Evolutionary conservation across 2,113 vertebrate species (phyloP), one percentile per base, ranked within the genome.

Genomic region (Chunga burmeisteri): DNA sequence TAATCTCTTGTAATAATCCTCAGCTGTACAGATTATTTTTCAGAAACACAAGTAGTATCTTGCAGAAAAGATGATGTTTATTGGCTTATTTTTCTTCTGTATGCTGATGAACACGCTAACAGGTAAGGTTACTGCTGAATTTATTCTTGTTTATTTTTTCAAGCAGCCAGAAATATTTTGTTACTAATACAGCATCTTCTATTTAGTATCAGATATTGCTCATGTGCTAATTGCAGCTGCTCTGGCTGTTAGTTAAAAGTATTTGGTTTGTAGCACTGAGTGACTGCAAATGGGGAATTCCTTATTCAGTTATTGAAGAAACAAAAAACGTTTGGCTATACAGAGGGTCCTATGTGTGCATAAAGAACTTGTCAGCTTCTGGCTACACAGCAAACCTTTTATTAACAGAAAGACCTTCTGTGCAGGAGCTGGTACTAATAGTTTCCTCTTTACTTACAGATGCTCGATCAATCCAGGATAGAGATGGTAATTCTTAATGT

Each of bases 391-490:
- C 40, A 89, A 84, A 47, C 44, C 71, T 97, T 98, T 98, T 97
- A 97, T 98, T 90, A 92, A 63, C 34, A 68, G 65, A 49, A 81
- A 65, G 17, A 6, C 11, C 47, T 88, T 77, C 50, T 88, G 68
- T 92, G 82, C 9, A 40, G 58, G 96, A 97, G 88, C 94, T 90
- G 30, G 14, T 59, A 49, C n/a, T 93, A 63, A 96, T 83, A 19
- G 14, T 93, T 93, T 82, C 52, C 87, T 96, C 61, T 96, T 95
- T 91, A 80, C 85, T 88, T 96, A 84, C 98, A 99, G 99, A 98
- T 97, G 98, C 98, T 90, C 97, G 98, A 95, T 97, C 98, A 91
- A 98, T 98, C 94, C 98, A 91, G 86, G 98, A 99, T 95, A 97
- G 98, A 97, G 98, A 98, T 97, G 99, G 98, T 98, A 98, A 98